phyloP scores from a whole-genome alignment of 1,140 invertebrate genomes.

The Helicoverpa zea region DNA sequence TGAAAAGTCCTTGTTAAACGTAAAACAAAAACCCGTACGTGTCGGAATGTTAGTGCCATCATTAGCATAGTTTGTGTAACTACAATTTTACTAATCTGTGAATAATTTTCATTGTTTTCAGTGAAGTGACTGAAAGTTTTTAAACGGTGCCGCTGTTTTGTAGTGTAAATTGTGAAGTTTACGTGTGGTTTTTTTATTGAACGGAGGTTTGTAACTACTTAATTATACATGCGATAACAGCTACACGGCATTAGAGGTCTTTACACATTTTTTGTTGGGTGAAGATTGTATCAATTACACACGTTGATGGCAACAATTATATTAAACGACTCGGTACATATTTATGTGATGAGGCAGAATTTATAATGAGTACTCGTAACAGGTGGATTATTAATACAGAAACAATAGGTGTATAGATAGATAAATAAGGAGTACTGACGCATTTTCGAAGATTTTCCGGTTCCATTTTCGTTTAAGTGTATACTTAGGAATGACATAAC shows the following conservation, averaged over 20 bases:
- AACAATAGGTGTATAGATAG: slow-evolving; percentile 25
- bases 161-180: slow-evolving; percentile 42
- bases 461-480: slow-evolving; percentile 15
- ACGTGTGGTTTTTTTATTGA: slow-evolving; percentile 40
- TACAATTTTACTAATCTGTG: slow-evolving; percentile 21
- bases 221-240: slow-evolving; percentile 27
- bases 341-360: neutral
- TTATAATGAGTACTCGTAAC: neutral
- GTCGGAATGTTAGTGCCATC: slow-evolving; percentile 62
- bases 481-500: slow-evolving; percentile 66
- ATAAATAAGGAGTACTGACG: slow-evolving; percentile 5
- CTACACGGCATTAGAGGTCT: slow-evolving; percentile 9
- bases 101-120: slow-evolving; percentile 49
- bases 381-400: neutral
- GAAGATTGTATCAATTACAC: slow-evolving; percentile 21
- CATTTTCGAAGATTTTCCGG: slow-evolving; percentile 50
- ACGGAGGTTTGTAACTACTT: slow-evolving; percentile 47
- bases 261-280: slow-evolving; percentile 23
- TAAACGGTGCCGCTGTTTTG: slow-evolving; percentile 36
- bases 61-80: slow-evolving; percentile 42
- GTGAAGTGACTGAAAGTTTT: slow-evolving; percentile 50
- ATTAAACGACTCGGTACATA: slow-evolving; percentile 6
- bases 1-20: slow-evolving; percentile 73
- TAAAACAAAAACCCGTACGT: slow-evolving; percentile 32
- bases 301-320: slow-evolving; percentile 21